phyloP scores from a whole-genome alignment of 2,113 vertebrate genomes.

The Crocuta crocuta region DNA sequence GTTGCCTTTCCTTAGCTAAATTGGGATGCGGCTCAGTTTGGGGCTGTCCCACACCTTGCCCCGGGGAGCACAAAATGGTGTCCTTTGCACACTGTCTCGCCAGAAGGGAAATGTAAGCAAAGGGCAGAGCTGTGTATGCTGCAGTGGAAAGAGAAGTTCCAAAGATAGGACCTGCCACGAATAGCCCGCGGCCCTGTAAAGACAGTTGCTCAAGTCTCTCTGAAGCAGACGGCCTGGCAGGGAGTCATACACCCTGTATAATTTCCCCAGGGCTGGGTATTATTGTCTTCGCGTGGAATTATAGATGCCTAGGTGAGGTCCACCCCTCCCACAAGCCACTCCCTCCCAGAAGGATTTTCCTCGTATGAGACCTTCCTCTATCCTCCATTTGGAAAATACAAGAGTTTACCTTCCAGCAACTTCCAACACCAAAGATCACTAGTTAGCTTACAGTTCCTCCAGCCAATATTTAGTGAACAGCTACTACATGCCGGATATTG shows the following conservation, averaged over 20 bases:
- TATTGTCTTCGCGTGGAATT: background rate
- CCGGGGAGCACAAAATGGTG: background rate
- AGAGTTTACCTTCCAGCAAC: background rate
- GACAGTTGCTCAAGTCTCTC: background rate
- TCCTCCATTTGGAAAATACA: background rate
- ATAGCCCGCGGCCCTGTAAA: background rate
- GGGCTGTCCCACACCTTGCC: background rate
- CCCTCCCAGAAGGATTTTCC: background rate
- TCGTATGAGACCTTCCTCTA: background rate
- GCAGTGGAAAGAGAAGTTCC: constrained; percentile 37
- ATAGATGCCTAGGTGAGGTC: background rate
- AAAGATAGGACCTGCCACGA: constrained; percentile 35
- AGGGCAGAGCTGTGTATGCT: background rate
- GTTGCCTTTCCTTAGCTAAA: background rate
- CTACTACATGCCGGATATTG: fast-evolving
- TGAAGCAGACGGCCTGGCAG: background rate
- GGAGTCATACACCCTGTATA: background rate
- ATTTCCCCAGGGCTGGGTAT: background rate
- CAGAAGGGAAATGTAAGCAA: constrained; percentile 29
- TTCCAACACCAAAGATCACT: background rate
- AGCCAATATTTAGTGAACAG: background rate
- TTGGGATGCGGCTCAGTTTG: background rate
- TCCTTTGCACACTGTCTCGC: background rate
- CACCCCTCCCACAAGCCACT: background rate
- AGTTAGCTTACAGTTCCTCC: background rate